phyloP scores from a whole-genome alignment of 2,888 invertebrate species.

The Troides oblongomaculatus region DNA sequence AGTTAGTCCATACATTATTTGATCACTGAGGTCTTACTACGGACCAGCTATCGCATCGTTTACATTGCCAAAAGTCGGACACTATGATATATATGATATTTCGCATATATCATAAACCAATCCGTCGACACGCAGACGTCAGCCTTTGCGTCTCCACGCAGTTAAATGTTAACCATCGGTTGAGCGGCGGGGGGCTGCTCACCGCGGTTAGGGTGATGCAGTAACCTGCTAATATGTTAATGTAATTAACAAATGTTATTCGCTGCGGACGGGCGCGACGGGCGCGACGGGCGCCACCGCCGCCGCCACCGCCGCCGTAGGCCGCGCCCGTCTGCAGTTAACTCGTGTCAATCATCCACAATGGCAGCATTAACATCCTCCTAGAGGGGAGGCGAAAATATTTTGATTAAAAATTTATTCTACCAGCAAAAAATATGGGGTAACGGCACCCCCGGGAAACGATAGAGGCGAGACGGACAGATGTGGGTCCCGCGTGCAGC shows the following conservation, averaged over 20 bases:
- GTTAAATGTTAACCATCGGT: too few species aligned
- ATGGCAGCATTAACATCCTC: constrained; percentile 64
- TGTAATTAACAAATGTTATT: constrained; percentile 39
- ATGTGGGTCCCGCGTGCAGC: constrained; percentile 51
- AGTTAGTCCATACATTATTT: too few species aligned
- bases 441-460: constrained; percentile 45
- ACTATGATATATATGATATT: too few species aligned
- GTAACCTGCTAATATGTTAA: constrained; percentile 17
- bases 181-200: too few species aligned
- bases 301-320: constrained; percentile 27
- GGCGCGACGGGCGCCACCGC: too few species aligned
- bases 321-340: constrained; percentile 59
- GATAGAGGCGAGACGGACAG: constrained; percentile 56
- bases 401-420: constrained; percentile 79
- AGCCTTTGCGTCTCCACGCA: too few species aligned
- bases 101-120: too few species aligned
- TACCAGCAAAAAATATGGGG: constrained; percentile 59
- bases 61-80: too few species aligned
- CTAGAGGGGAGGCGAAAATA: constrained; percentile 61
- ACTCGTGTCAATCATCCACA: constrained; percentile 64
- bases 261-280: constrained; percentile 32
- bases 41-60: too few species aligned
- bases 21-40: too few species aligned
- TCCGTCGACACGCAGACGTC: too few species aligned
- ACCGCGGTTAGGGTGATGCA: background rate